phyloP scores from a whole-genome alignment of 2,888 invertebrate species.

The Drosophila leonis region DNA sequence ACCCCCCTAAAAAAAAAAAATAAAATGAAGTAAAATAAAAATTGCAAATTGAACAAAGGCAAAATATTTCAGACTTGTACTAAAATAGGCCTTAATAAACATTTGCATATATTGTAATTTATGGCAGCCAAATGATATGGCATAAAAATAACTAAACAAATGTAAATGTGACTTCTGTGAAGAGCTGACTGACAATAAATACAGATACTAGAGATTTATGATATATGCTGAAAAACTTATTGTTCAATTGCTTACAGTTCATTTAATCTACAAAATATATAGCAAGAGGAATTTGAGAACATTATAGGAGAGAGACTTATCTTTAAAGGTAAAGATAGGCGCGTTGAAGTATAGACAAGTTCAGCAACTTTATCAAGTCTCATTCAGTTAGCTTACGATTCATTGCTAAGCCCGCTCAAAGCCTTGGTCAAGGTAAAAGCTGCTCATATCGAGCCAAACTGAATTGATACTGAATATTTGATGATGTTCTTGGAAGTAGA shows the following conservation, averaged over 20 bases:
- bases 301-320: too few relatives aligned
- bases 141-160: neutral
- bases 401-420: neutral
- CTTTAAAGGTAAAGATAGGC: neutral
- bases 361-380: too few relatives aligned
- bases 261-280: neutral
- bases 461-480: neutral
- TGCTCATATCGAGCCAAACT: neutral
- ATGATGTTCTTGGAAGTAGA: too few relatives aligned
- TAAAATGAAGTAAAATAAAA: neutral
- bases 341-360: too few relatives aligned
- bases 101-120: constrained; percentile 14
- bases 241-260: neutral
- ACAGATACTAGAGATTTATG: neutral
- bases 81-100: neutral
- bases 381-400: neutral
- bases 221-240: neutral
- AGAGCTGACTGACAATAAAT: neutral
- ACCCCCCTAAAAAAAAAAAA: neutral
- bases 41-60: neutral
- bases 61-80: neutral
- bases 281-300: neutral
- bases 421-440: neutral
- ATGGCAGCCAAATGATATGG: neutral
- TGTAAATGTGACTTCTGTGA: neutral